A percentile compares a stretch with the other conserved stretches of the same genome.
Evolutionary conservation across 2,888 invertebrate species (phyloP).

Genomic region (Rhamnusium bicolor): DNA sequence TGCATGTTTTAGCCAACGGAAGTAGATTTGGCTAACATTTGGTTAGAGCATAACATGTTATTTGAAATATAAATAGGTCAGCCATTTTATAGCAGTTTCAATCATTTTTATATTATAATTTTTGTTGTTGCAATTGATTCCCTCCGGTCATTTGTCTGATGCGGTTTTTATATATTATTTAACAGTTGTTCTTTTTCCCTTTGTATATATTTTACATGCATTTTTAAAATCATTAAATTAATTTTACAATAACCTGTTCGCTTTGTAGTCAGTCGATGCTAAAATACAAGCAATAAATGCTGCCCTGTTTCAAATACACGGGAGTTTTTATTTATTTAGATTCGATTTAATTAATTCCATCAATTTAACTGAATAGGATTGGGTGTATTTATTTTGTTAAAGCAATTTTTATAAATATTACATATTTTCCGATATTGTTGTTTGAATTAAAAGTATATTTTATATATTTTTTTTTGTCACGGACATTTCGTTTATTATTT

Average conservation of each 20-base stretch:
- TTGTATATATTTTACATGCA: constrained; percentile 36
- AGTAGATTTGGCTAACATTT: constrained; percentile 55
- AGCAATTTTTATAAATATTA: neutral
- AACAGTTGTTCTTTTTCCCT: constrained; percentile 38
- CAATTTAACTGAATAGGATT: neutral
- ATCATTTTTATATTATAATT: constrained; percentile 20
- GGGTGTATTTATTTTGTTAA: neutral
- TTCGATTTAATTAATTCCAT: constrained; percentile 22
- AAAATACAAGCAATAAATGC: constrained; percentile 15
- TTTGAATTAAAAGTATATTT: too few relatives aligned
- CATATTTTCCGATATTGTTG: too few relatives aligned
- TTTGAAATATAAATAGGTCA: constrained; percentile 29
- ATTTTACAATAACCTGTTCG: constrained; percentile 46
- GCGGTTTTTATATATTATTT: constrained; percentile 27
- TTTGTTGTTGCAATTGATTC: constrained; percentile 15
- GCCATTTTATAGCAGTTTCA: constrained; percentile 27
- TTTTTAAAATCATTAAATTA: constrained; percentile 50
- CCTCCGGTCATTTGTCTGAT: constrained; percentile 23
- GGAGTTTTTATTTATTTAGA: constrained; percentile 17
- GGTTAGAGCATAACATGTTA: constrained; percentile 31
- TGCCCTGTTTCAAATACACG: neutral
- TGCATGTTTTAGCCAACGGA: constrained; percentile 55
- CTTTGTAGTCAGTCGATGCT: constrained; percentile 38
- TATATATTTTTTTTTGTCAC: too few relatives aligned
- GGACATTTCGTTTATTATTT: too few relatives aligned